These are phyloP conservation scores for Emmelina monodactyla DNA, from an alignment of 2,888 invertebrate genomes.

Conservation along the genomic window DNA sequence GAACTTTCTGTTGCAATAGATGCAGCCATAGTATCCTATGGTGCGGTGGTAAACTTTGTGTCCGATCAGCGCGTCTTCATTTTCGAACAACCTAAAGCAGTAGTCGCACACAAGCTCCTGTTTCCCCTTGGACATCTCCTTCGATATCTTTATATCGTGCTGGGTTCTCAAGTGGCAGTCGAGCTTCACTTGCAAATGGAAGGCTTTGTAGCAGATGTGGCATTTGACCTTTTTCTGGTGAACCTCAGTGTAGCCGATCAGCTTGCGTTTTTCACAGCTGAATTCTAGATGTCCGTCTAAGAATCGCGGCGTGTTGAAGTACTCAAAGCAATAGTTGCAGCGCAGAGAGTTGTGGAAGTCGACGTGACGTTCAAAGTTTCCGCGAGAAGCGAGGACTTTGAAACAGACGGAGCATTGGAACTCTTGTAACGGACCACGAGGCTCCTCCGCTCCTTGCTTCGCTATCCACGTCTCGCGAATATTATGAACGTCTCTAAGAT, in stretches of 20 bases:
- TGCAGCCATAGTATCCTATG: conserved; percentile 50
- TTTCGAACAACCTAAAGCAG: conserved; percentile 54
- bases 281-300: conserved; percentile 54
- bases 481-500: conserved; percentile 43
- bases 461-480: conserved; percentile 54
- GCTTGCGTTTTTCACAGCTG: conserved; percentile 48
- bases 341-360: conserved; percentile 57
- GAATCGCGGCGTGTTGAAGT: conserved; percentile 47
- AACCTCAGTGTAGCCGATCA: conserved; percentile 48
- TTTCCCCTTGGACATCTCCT: conserved; percentile 29
- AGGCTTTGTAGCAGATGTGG: conserved; percentile 54
- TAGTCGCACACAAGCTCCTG: conserved; percentile 51
- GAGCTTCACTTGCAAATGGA: conserved; percentile 55
- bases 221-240: conserved; percentile 51
- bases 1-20: conserved; percentile 59
- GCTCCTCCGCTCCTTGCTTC: conserved; percentile 30
- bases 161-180: conserved; percentile 53
- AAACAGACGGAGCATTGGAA: conserved; percentile 55
- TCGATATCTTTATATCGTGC: conserved; percentile 34
- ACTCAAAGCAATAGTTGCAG: conserved; percentile 59
- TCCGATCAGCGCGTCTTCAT: conserved; percentile 39
- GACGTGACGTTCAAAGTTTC: conserved; percentile 55
- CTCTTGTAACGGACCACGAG: conserved; percentile 41
- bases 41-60: conserved; percentile 57
- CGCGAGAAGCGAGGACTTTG: conserved; percentile 51